These are phyloP conservation scores for Lipophrys pholis DNA, from an alignment of 2,113 vertebrate genomes.

Conservation along the genomic window DNA sequence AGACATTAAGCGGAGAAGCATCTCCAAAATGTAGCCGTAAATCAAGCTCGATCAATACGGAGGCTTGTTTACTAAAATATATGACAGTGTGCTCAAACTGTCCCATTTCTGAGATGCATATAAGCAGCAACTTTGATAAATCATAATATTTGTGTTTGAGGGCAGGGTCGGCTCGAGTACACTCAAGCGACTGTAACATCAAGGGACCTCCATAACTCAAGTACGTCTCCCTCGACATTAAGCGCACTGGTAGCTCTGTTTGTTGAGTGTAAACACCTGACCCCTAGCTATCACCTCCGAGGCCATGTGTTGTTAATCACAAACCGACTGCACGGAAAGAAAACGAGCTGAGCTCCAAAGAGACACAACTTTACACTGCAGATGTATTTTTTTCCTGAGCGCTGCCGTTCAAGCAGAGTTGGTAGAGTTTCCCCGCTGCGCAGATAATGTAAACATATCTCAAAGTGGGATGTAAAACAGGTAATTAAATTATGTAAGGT, in stretches of 20 bases:
- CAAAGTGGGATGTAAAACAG: too few species aligned
- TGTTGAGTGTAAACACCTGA: conserved; percentile 46
- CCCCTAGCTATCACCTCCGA: conserved; percentile 31
- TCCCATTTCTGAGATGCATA: conserved; percentile 33
- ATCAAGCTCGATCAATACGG: conserved; percentile 57
- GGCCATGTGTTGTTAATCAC: conserved; percentile 48
- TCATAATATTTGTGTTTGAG: conserved; percentile 32
- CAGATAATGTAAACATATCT: conserved; percentile 59
- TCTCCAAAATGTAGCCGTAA: conserved; percentile 55
- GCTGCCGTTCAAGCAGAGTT: conserved; percentile 7
- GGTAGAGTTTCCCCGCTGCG: conserved; percentile 30
- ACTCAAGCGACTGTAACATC: conserved; percentile 24
- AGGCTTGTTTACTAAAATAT: conserved; percentile 48
- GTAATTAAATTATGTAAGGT: conserved; percentile 1
- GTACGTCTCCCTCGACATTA: neutral
- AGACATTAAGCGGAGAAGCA: conserved; percentile 56
- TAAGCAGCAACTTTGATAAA: conserved; percentile 41
- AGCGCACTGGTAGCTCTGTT: neutral
- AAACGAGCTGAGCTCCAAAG: conserved; percentile 34
- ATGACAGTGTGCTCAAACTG: conserved; percentile 38
- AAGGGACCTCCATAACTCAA: conserved; percentile 33
- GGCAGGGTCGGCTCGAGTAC: conserved; percentile 17
- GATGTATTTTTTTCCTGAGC: conserved; percentile 19
- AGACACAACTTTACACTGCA: conserved; percentile 14
- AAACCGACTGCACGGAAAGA: conserved; percentile 8